phyloP scores from a whole-genome alignment of 2,888 invertebrate genomes.

The Minunthozetes semirufus region DNA sequence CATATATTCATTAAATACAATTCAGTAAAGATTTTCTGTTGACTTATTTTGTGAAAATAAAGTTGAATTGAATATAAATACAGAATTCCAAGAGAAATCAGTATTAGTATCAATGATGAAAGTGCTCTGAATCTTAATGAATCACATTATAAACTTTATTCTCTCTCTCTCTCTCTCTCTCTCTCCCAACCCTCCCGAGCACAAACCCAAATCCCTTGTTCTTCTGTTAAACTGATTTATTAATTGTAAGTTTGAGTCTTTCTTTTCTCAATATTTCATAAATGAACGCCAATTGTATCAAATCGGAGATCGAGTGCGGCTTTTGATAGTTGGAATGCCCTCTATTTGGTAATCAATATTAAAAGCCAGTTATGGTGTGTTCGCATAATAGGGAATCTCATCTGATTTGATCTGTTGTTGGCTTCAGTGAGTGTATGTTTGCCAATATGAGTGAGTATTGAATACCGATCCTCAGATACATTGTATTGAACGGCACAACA shows the following conservation, averaged over 20 bases:
- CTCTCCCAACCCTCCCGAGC: neutral
- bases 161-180: conserved; percentile 10
- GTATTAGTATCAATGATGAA: conserved; percentile 7
- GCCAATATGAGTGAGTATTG: conserved; percentile 2
- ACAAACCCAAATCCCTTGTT: neutral
- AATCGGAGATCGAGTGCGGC: neutral
- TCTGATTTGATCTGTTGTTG: conserved; percentile 5
- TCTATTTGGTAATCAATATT: conserved; percentile 7
- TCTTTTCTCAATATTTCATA: neutral
- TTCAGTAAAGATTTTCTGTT: neutral
- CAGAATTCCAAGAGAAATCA: neutral
- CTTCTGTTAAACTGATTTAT: neutral
- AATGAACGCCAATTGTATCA: neutral
- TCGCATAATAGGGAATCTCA: neutral
- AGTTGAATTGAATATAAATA: neutral
- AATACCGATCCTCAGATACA: conserved; percentile 9
- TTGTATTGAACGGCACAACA: conserved; percentile 8
- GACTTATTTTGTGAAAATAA: neutral
- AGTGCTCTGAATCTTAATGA: conserved; percentile 15
- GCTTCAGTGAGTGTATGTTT: conserved; percentile 1
- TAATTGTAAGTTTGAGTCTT: neutral
- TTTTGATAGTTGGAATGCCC: neutral
- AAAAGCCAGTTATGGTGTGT: conserved; percentile 11
- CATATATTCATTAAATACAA: neutral
- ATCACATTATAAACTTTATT: neutral